Percentiles rank a stretch among this genome's conserved stretches.
Evolutionary conservation across 2,797 vertebrate genomes (phyloP).

Genomic region (Trachops cirrhosus): DNA sequence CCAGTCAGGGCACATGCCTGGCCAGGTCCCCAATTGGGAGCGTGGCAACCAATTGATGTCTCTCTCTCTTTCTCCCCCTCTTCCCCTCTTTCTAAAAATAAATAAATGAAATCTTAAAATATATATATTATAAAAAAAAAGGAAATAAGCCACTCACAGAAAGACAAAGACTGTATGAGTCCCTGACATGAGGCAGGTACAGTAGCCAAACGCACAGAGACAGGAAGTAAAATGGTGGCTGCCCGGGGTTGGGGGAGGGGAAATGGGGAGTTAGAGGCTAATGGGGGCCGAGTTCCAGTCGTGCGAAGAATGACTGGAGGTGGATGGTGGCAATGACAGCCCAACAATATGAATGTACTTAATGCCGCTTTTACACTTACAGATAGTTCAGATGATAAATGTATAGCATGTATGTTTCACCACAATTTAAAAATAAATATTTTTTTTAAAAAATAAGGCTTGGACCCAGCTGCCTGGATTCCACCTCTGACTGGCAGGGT

Average conservation of each 20-base stretch:
- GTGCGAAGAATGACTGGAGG: background rate
- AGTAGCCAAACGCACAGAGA: background rate
- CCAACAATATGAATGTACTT: background rate
- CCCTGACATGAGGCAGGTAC: background rate
- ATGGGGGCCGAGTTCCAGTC: background rate
- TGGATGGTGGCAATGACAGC: fast-evolving
- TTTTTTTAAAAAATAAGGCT: background rate
- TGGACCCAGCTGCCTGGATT: background rate
- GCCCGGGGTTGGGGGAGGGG: fast-evolving
- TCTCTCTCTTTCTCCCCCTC: no score
- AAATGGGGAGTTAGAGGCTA: no score
- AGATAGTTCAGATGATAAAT: background rate
- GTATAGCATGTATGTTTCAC: background rate
- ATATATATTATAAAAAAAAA: background rate
- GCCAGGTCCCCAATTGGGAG: no score
- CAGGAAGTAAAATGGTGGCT: fast-evolving
- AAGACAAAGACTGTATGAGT: background rate
- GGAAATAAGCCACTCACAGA: background rate
- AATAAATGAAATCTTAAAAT: background rate
- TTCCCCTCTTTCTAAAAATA: background rate
- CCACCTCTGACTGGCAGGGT: background rate
- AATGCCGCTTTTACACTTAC: background rate
- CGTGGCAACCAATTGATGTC: no score
- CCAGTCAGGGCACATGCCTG: no score
- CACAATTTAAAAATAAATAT: background rate